A percentile compares a stretch with the other conserved stretches of the same genome.
phyloP scores from a whole-genome alignment of 2,113 vertebrate species.

The Neolamprologus ventralis region DNA sequence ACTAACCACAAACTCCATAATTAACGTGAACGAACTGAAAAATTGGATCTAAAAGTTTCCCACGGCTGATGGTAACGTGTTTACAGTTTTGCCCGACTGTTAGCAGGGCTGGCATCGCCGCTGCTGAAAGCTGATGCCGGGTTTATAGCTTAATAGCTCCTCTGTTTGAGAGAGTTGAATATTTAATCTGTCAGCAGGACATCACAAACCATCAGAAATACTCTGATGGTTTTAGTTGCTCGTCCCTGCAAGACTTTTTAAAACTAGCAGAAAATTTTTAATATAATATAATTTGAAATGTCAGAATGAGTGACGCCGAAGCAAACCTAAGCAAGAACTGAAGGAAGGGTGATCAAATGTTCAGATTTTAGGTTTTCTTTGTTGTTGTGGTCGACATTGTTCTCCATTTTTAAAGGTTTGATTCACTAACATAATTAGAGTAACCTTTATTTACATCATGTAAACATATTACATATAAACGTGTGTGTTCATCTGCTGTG shows the following conservation, averaged over 20 bases:
- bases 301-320: not conserved
- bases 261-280: fast-evolving
- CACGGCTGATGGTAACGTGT: not conserved
- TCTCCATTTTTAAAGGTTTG: not conserved
- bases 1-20: fast-evolving
- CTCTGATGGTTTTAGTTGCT: not conserved
- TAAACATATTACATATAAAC: not conserved
- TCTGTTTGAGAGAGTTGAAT: not conserved
- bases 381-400: not conserved
- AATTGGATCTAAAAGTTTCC: not conserved
- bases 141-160: not conserved
- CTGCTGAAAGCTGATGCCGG: too few relatives aligned
- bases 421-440: not conserved
- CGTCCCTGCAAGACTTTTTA: not conserved
- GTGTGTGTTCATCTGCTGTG: not conserved
- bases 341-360: not conserved
- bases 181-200: not conserved
- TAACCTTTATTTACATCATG: not conserved
- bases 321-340: not conserved
- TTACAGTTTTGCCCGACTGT: not conserved
- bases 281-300: not conserved
- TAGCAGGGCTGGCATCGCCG: not conserved
- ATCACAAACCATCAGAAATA: not conserved
- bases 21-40: not conserved
- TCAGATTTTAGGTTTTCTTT: not conserved